A percentile compares a stretch with the other conserved stretches of the same genome.
Conservation (phyloP, 2,888 invertebrate genomes). For the Euproctis similis region DNA sequence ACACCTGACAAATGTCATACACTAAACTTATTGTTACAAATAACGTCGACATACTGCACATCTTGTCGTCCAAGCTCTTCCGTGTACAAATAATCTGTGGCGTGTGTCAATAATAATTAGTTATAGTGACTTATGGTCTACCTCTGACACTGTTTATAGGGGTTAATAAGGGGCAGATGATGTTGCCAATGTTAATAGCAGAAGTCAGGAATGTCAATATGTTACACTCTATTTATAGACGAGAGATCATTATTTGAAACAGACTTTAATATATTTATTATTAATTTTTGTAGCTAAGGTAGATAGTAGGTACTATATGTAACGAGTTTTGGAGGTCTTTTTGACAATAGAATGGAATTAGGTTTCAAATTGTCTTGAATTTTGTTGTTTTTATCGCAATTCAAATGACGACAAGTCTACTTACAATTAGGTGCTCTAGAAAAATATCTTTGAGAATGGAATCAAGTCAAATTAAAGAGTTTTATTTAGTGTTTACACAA, state of each 20-base stretch:
- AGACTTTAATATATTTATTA: no score
- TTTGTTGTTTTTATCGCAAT: no score
- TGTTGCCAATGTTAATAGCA: constrained; percentile 12
- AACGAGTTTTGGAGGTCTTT: no score
- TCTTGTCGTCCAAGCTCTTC: constrained; percentile 5
- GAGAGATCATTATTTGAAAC: constrained; percentile 11
- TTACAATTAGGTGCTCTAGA: no score
- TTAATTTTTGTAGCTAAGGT: no score
- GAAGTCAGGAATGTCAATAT: constrained; percentile 16
- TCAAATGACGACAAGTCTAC: no score
- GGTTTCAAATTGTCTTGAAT: no score
- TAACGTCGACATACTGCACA: constrained; percentile 3
- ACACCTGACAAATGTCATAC: constrained; percentile 33
- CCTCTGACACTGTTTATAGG: constrained; percentile 41
- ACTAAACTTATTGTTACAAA: constrained; percentile 39
- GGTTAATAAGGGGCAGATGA: constrained; percentile 57
- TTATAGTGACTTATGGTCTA: constrained; percentile 48
- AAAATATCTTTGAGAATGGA: no score
- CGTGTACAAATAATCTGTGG: constrained; percentile 14
- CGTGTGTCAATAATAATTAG: constrained; percentile 57
- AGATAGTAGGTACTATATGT: no score
- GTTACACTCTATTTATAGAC: constrained; percentile 15
- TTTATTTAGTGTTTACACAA: no score
- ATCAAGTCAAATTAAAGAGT: no score
- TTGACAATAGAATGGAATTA: no score